These are phyloP conservation scores for Phalloptychus januarius DNA, from an alignment of 2,797 vertebrate species.

Conservation along the genomic window DNA sequence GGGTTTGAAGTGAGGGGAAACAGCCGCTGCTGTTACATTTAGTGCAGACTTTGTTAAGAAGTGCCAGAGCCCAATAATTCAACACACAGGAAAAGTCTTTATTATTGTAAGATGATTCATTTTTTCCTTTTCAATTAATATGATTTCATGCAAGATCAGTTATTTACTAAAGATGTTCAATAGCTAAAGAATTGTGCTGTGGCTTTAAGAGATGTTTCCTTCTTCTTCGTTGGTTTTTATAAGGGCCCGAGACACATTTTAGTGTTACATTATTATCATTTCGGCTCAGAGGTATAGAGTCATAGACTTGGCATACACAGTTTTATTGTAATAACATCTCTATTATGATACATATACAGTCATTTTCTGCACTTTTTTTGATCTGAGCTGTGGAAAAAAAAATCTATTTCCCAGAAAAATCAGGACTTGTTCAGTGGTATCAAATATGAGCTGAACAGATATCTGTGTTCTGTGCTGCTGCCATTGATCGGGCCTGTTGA, in stretches of 20 bases:
- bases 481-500: constrained; percentile 14
- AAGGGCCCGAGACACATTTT: too few relatives aligned
- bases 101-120: too few relatives aligned
- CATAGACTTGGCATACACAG: background rate
- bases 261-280: too few relatives aligned
- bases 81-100: constrained; percentile 2
- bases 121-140: too few relatives aligned
- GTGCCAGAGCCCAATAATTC: constrained; percentile 34
- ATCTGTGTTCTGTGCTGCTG: background rate
- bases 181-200: too few relatives aligned
- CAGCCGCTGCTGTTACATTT: constrained; percentile 46
- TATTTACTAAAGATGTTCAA: too few relatives aligned
- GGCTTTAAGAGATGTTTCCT: too few relatives aligned
- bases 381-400: background rate
- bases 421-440: background rate
- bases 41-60: constrained; percentile 42
- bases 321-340: background rate
- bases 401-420: constrained; percentile 5
- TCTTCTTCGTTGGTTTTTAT: too few relatives aligned
- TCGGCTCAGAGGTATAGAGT: too few relatives aligned
- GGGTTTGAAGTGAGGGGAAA: constrained; percentile 53
- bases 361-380: background rate
- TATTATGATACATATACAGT: background rate
- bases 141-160: too few relatives aligned
- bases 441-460: constrained; percentile 3